These are phyloP conservation scores for Pseudorhombus dupliciocellatus DNA, from an alignment of 2,113 vertebrate species.

Conservation along the genomic window DNA sequence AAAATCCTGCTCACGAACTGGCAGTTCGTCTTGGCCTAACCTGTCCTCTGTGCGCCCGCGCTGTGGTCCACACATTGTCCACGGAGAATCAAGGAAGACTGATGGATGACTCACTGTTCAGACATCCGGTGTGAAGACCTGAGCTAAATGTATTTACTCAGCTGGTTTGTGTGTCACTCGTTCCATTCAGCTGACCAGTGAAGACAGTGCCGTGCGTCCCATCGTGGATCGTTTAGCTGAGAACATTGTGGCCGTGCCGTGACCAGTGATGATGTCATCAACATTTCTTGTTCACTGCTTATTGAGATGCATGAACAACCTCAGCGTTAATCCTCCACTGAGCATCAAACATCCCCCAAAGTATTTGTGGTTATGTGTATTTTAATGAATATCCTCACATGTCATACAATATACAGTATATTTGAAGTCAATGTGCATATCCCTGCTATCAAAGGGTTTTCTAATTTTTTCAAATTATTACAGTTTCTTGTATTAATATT, in stretches of 20 bases:
- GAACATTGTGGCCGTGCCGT: conserved; percentile 47
- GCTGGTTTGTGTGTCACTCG: conserved; percentile 48
- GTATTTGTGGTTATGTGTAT: conserved; percentile 24
- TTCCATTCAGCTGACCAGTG: conserved; percentile 30
- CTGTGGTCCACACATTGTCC: conserved; percentile 9
- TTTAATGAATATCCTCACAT: conserved; percentile 29
- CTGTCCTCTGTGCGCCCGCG: conserved; percentile 1
- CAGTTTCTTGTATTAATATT: conserved; percentile 39
- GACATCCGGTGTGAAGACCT: conserved; percentile 30
- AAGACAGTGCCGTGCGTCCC: conserved; percentile 14
- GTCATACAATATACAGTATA: too few relatives aligned
- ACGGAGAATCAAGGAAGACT: conserved; percentile 46
- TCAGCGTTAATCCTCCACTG: conserved; percentile 15
- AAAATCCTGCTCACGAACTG: conserved; percentile 97
- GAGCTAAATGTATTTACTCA: conserved; percentile 45
- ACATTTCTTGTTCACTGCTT: conserved; percentile 40
- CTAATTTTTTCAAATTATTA: conserved; percentile 38
- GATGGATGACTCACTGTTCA: conserved; percentile 30
- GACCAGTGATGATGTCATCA: conserved; percentile 41
- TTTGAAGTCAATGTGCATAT: conserved; percentile 43
- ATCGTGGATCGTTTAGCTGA: conserved; percentile 35
- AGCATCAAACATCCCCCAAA: conserved; percentile 20
- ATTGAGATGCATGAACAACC: conserved; percentile 44
- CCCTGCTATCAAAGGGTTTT: conserved; percentile 31
- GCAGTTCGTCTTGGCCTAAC: conserved; percentile 96